Percentiles rank a stretch among this genome's conserved stretches.
These are phyloP conservation scores for Acanthaster planci DNA, from an alignment of 35 echinoderm and acorn worm genomes.

Conservation along the genomic window DNA sequence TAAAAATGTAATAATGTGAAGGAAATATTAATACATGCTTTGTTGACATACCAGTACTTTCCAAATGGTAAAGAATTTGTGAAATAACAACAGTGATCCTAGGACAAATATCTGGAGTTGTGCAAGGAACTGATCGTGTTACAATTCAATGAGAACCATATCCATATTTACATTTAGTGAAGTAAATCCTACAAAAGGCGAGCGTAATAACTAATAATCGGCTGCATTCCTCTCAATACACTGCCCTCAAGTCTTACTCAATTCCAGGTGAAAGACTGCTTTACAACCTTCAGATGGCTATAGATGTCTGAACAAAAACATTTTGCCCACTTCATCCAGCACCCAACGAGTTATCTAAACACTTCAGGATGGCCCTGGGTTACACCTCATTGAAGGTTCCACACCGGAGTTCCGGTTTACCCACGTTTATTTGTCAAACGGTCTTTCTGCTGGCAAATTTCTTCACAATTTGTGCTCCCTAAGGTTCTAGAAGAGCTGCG, in stretches of 20 bases:
- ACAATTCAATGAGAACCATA: not conserved
- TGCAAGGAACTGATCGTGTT: not conserved
- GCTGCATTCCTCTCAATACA: slow-evolving; percentile 1
- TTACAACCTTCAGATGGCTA: not conserved
- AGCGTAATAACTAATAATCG: not conserved
- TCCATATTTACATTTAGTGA: not conserved
- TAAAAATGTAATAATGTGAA: too few relatives aligned
- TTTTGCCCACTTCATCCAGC: not conserved
- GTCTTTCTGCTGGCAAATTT: too few relatives aligned
- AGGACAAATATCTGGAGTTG: not conserved
- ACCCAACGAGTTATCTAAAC: not conserved
- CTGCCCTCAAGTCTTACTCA: not conserved
- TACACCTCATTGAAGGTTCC: slow-evolving; percentile 4
- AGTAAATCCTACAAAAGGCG: not conserved
- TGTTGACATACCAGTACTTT: too few relatives aligned
- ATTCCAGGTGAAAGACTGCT: not conserved
- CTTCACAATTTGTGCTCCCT: too few relatives aligned
- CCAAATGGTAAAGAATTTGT: not conserved
- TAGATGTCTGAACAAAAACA: not conserved
- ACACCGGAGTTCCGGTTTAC: slow-evolving; percentile 16
- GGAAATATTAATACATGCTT: too few relatives aligned
- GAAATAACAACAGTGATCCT: not conserved
- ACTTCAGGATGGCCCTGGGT: not conserved
- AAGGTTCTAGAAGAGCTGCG: too few relatives aligned
- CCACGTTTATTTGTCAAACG: too few relatives aligned